These are phyloP conservation scores for Neosalanx taihuensis DNA, from an alignment of 2,797 vertebrate species.

Conservation along the genomic window DNA sequence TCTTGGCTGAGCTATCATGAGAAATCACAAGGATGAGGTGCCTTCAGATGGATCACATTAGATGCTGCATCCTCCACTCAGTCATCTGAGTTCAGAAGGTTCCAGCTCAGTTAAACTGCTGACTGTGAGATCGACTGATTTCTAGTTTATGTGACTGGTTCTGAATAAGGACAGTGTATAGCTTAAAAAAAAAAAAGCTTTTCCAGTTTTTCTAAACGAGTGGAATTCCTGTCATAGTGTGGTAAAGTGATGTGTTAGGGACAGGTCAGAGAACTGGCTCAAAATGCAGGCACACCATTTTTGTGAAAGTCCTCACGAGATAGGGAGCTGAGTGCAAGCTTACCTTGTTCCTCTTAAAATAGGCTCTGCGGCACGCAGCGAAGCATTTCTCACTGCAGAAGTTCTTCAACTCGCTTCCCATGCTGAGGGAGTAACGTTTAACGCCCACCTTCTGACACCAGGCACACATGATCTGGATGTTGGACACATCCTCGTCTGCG, in stretches of 20 bases:
- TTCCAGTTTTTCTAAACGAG: too few species aligned
- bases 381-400: slow-evolving; percentile 99
- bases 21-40: not conserved
- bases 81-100: not conserved
- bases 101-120: not conserved
- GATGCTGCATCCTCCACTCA: not conserved
- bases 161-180: not conserved
- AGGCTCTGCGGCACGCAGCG: slow-evolving; percentile 95
- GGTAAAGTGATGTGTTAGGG: not conserved
- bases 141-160: not conserved
- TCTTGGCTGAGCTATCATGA: too few species aligned
- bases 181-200: too few species aligned
- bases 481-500: slow-evolving; percentile 94
- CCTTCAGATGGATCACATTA: not conserved
- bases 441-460: slow-evolving; percentile 99
- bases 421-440: slow-evolving; percentile 98
- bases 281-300: too few species aligned
- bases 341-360: slow-evolving; percentile 99
- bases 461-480: slow-evolving; percentile 98
- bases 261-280: not conserved
- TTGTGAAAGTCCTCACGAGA: slow-evolving; percentile 1
- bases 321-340: slow-evolving; percentile 42
- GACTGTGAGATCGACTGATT: not conserved
- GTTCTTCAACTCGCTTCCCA: slow-evolving; percentile 98
- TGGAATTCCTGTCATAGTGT: too few species aligned